A percentile compares a stretch with the other conserved stretches of the same genome.
Evolutionary conservation across 2,113 vertebrate species (phyloP).

Genomic region (Sinocyclocheilus rhinocerous): DNA sequence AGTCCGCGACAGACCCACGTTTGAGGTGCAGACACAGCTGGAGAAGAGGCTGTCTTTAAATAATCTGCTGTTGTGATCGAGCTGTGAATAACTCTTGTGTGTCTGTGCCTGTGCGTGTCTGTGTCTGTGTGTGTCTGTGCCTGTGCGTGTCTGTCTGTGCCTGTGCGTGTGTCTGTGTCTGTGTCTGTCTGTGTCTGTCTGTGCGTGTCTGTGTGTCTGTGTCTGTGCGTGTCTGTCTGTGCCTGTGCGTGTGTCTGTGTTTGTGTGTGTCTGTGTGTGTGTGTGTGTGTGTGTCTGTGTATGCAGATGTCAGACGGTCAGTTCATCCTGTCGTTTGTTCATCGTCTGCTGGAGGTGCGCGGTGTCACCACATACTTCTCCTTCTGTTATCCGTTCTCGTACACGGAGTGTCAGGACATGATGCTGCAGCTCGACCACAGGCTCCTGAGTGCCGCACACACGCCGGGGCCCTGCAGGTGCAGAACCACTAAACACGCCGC

Average conservation of each 20-base stretch:
- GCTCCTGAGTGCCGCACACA: conserved; percentile 75
- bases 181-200: no score
- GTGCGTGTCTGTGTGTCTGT: no score
- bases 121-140: no score
- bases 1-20: conserved; percentile 85
- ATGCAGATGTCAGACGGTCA: conserved; percentile 88
- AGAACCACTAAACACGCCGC: neutral
- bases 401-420: conserved; percentile 92
- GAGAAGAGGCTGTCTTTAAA: no score
- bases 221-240: no score
- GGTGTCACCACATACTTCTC: conserved; percentile 92
- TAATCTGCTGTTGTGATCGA: no score
- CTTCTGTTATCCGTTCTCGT: conserved; percentile 97
- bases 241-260: no score
- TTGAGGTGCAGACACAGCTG: conserved; percentile 74
- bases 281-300: conserved; percentile 15
- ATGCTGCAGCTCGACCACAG: conserved; percentile 84
- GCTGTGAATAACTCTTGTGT: no score
- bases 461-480: conserved; percentile 74
- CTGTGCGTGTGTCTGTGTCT: no score
- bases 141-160: no score
- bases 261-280: no score
- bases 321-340: conserved; percentile 92
- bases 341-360: conserved; percentile 87
- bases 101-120: no score